A percentile compares a stretch with the other conserved stretches of the same genome.
phyloP scores from a whole-genome alignment of 2,113 vertebrate species.

The Scomber colias region DNA sequence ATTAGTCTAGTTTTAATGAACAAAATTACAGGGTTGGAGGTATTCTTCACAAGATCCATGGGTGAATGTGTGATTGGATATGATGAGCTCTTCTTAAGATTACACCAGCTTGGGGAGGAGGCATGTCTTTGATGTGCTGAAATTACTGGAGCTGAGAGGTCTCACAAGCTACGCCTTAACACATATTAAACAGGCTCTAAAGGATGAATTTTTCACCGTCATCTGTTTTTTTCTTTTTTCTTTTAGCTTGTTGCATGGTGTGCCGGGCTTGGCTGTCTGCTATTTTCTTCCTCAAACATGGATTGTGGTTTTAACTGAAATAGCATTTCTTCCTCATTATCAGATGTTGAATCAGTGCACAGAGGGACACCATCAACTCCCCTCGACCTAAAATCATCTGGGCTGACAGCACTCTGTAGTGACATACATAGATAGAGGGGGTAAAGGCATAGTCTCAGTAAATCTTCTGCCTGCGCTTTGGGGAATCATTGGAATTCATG shows the following conservation, averaged over 20 bases:
- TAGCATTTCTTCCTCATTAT: conserved; percentile 70
- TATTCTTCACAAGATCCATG: conserved; percentile 68
- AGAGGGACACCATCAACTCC: conserved; percentile 71
- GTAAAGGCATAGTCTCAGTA: conserved; percentile 62
- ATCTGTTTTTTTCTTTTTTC: conserved; percentile 50
- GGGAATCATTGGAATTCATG: conserved; percentile 84
- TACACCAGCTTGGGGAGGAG: conserved; percentile 70
- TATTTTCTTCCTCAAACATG: conserved; percentile 59
- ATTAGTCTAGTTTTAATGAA: conserved; percentile 68
- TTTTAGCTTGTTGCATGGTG: conserved; percentile 54
- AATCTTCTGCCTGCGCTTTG: conserved; percentile 75
- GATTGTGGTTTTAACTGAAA: conserved; percentile 65
- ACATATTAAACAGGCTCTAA: conserved; percentile 77
- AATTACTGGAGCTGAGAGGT: conserved; percentile 76
- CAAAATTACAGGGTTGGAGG: conserved; percentile 58
- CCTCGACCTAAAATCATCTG: conserved; percentile 65
- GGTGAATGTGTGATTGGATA: conserved; percentile 76
- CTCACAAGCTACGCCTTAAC: conserved; percentile 71
- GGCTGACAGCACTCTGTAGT: conserved; percentile 59
- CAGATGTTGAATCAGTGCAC: conserved; percentile 71
- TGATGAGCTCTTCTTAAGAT: conserved; percentile 78
- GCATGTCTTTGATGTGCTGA: conserved; percentile 80
- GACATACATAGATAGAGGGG: conserved; percentile 66
- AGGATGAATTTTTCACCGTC: conserved; percentile 69
- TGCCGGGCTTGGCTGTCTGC: conserved; percentile 45